A percentile compares a stretch with the other conserved stretches of the same genome.
These are phyloP conservation scores for Zaprionus kolodkinae DNA, from an alignment of 1,140 invertebrate genomes.

Conservation along the genomic window DNA sequence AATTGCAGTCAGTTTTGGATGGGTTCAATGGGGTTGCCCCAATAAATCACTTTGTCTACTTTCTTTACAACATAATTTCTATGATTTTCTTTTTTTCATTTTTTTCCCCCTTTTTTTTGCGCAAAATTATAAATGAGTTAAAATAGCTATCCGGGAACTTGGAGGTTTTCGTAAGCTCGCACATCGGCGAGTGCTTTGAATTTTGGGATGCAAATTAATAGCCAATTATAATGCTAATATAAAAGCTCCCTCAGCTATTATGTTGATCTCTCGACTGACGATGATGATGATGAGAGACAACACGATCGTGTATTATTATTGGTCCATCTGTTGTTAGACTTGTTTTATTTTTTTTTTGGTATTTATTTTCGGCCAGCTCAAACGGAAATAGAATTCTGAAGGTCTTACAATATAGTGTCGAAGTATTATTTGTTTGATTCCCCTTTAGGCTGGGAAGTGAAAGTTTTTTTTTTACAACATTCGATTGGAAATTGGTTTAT, in stretches of 20 bases:
- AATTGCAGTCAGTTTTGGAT: constrained; percentile 59
- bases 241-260: constrained; percentile 40
- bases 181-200: constrained; percentile 55
- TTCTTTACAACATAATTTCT: constrained; percentile 32
- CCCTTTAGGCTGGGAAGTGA: constrained; percentile 38
- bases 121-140: constrained; percentile 23
- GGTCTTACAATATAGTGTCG: constrained; percentile 51
- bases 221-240: constrained; percentile 71
- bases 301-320: constrained; percentile 29
- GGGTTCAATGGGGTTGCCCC: constrained; percentile 34
- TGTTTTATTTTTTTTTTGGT: background rate
- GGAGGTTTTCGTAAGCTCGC: constrained; percentile 32
- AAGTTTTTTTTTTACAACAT: constrained; percentile 53
- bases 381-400: constrained; percentile 75
- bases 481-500: constrained; percentile 21
- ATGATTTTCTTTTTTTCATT: constrained; percentile 12
- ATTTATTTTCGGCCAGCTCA: constrained; percentile 33
- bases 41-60: constrained; percentile 39
- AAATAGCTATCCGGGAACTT: constrained; percentile 16
- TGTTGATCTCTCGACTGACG: constrained; percentile 8
- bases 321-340: constrained; percentile 28
- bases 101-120: constrained; percentile 44
- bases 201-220: constrained; percentile 74
- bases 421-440: constrained; percentile 13
- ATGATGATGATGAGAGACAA: constrained; percentile 12